Conservation (phyloP, 1,140 invertebrate genomes). For the Bilobella aurantiaca region DNA sequence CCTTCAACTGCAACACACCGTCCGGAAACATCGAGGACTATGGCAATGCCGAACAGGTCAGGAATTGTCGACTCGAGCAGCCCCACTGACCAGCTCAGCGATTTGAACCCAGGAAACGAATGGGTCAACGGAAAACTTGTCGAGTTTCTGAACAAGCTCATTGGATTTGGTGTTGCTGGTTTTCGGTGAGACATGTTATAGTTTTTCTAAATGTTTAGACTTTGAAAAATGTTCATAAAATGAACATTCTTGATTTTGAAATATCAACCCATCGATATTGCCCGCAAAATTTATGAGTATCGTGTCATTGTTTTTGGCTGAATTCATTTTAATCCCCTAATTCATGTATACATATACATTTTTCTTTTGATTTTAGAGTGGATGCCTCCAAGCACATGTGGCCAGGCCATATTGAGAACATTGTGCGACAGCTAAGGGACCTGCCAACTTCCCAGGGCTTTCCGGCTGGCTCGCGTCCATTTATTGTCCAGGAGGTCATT, state of each 20-base stretch:
- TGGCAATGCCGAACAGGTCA: conserved; percentile 25
- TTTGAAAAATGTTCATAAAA: conserved; percentile 33
- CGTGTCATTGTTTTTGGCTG: too few species aligned
- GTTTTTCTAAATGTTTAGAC: neutral
- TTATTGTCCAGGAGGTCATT: conserved; percentile 50
- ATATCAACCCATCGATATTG: too few species aligned
- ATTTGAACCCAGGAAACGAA: conserved; percentile 22
- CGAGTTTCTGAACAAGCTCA: conserved; percentile 57
- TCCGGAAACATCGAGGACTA: conserved; percentile 2
- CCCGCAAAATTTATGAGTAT: too few species aligned
- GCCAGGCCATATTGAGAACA: conserved; percentile 42
- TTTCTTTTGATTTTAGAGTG: conserved; percentile 38
- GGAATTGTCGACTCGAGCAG: conserved; percentile 35
- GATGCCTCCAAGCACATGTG: conserved; percentile 50
- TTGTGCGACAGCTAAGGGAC: conserved; percentile 38
- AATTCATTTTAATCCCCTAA: too few species aligned
- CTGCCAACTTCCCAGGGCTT: conserved; percentile 38
- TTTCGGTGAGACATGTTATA: conserved; percentile 46
- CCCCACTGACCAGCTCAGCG: conserved; percentile 7
- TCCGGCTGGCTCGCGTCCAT: conserved; percentile 36
- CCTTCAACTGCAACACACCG: neutral
- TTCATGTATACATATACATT: neutral
- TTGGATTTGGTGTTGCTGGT: conserved; percentile 69
- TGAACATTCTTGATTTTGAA: too few species aligned
- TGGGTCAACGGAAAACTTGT: conserved; percentile 42